phyloP scores from a whole-genome alignment of 2,888 invertebrate genomes.

The Dione juno region DNA sequence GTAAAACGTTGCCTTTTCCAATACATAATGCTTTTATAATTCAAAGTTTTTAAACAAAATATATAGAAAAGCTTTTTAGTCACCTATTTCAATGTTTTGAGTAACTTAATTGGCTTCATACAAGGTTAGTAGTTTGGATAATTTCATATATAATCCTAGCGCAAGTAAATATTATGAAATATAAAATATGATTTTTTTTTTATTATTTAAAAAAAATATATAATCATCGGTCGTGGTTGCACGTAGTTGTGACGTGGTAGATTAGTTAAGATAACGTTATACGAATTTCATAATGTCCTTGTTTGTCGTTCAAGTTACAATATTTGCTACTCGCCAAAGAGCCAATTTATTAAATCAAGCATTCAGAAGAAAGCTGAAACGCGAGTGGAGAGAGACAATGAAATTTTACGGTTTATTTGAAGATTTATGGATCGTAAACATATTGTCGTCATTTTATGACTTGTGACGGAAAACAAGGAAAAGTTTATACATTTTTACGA shows the following conservation, averaged over 20 bases:
- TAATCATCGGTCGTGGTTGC: too few species aligned
- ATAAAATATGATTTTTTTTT: too few species aligned
- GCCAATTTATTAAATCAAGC: conserved; percentile 35
- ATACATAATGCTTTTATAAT: background rate
- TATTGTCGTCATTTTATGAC: conserved; percentile 65
- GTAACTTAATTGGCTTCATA: too few species aligned
- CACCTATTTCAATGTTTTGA: too few species aligned
- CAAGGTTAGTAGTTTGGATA: too few species aligned
- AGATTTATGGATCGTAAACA: conserved; percentile 71
- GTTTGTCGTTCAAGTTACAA: conserved; percentile 9
- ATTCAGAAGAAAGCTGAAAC: conserved; percentile 40
- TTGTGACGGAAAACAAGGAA: conserved; percentile 59
- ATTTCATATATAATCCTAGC: too few species aligned
- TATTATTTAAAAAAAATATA: too few species aligned
- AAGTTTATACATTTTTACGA: conserved; percentile 54
- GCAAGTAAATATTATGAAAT: too few species aligned
- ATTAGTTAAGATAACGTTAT: background rate
- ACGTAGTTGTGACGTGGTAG: background rate
- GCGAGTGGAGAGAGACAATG: conserved; percentile 57
- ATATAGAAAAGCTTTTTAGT: too few species aligned
- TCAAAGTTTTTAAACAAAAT: background rate
- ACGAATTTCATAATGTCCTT: background rate
- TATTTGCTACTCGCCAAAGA: background rate
- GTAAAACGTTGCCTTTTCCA: background rate
- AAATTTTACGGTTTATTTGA: conserved; percentile 71